Evolutionary conservation across 2,797 vertebrate genomes (phyloP).

Genomic region (Ispidina lecontei): DNA sequence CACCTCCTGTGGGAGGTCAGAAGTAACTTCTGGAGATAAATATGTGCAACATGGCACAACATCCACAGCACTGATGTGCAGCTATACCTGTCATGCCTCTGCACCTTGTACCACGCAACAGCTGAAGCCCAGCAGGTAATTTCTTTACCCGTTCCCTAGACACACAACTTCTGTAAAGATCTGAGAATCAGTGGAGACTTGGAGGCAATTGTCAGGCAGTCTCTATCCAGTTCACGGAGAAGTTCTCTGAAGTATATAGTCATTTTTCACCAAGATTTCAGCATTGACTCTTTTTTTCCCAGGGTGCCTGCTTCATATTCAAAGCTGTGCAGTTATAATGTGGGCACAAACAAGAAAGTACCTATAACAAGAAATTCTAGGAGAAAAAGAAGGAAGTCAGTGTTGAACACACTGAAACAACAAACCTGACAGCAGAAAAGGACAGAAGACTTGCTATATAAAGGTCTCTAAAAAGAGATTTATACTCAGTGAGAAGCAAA

Average conservation of each 20-base stretch:
- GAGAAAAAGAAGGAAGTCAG: not conserved
- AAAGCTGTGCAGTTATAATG: not conserved
- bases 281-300: not conserved
- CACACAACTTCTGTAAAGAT: not conserved
- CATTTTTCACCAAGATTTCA: not conserved
- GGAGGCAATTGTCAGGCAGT: not conserved
- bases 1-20: not conserved
- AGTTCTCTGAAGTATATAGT: not conserved
- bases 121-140: not conserved
- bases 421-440: slow-evolving; percentile 38
- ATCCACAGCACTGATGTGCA: not conserved
- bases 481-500: slow-evolving; percentile 55
- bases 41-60: not conserved
- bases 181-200: not conserved
- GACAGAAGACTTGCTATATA: slow-evolving; percentile 6
- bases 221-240: not conserved
- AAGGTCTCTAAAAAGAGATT: slow-evolving; percentile 34
- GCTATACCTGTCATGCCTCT: not conserved
- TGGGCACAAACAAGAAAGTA: not conserved
- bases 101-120: not conserved
- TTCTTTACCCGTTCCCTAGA: not conserved
- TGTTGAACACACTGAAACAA: slow-evolving; percentile 21
- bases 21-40: not conserved
- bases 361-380: not conserved
- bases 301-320: not conserved